Conservation (phyloP, 2,797 vertebrate genomes). For the Coccyzus lansbergi region DNA sequence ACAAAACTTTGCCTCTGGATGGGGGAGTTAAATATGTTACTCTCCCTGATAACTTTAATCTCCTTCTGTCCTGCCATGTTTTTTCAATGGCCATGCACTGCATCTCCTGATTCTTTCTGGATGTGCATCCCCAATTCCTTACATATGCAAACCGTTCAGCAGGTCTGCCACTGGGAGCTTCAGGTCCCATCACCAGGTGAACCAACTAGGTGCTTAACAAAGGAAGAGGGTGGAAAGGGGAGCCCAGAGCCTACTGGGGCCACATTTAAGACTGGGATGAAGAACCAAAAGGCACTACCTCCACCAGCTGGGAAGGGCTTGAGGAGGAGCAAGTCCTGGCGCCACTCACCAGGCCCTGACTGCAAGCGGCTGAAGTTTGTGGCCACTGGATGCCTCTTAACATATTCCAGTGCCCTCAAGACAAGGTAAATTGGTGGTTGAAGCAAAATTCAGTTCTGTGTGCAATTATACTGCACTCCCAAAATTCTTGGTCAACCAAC, state of each 20-base stretch:
- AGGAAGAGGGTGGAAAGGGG: neutral
- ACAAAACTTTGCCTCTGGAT: neutral
- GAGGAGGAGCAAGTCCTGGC: constrained; percentile 33
- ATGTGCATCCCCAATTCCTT: neutral
- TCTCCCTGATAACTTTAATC: neutral
- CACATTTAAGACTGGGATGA: neutral
- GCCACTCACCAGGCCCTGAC: neutral
- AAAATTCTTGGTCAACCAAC: constrained; percentile 69
- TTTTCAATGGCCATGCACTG: neutral
- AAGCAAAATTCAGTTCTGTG: constrained; percentile 56
- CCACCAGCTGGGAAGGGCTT: neutral
- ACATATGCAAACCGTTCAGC: rapidly evolving
- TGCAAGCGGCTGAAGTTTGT: constrained; percentile 11
- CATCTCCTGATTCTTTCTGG: neutral
- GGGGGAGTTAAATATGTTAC: neutral
- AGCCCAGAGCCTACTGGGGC: neutral
- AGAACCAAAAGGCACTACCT: neutral
- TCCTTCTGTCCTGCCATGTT: neutral
- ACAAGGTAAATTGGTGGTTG: constrained; percentile 74
- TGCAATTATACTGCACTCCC: constrained; percentile 38
- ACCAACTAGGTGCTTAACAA: rapidly evolving
- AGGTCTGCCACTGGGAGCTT: neutral
- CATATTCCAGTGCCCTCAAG: constrained; percentile 71
- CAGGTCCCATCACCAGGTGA: neutral
- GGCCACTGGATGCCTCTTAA: constrained; percentile 66